Evolutionary conservation across 2,113 vertebrate species (phyloP).

Genomic region (Microcebus tavaratra): DNA sequence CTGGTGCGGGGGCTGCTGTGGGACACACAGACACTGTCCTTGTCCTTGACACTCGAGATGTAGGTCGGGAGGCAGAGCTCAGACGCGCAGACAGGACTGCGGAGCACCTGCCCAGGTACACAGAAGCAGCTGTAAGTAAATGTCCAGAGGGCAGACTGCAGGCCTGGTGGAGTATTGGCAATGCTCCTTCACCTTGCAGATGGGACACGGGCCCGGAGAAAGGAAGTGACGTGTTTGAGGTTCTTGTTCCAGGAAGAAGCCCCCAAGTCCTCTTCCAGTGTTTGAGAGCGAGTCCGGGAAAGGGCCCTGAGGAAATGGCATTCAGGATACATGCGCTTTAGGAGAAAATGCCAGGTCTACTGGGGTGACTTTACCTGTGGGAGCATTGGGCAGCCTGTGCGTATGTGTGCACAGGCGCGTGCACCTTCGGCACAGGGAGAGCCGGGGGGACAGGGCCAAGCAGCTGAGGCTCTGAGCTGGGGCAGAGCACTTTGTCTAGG

Average conservation of each 20-base stretch:
- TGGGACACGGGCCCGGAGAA: neutral
- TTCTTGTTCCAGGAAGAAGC: neutral
- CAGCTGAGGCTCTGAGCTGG: neutral
- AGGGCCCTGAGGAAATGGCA: neutral
- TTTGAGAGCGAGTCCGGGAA: neutral
- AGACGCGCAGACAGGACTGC: neutral
- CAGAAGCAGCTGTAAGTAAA: neutral
- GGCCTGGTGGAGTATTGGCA: neutral
- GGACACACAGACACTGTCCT: neutral
- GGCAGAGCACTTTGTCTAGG: neutral
- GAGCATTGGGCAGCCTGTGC: neutral
- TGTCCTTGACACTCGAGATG: neutral
- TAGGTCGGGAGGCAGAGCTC: slow-evolving; percentile 36
- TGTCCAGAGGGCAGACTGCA: fast-evolving
- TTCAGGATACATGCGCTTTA: neutral
- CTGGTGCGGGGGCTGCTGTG: neutral
- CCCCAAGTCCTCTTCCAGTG: neutral
- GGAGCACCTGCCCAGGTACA: neutral
- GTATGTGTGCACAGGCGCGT: neutral
- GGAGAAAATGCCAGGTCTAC: neutral
- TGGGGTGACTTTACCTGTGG: neutral
- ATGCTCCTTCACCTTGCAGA: neutral
- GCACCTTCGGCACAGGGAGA: neutral
- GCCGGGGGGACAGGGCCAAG: neutral
- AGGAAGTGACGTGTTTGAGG: neutral